phyloP scores from a whole-genome alignment of 92 coral and sea anemone genomes.

The Epizoanthus fatuus region DNA sequence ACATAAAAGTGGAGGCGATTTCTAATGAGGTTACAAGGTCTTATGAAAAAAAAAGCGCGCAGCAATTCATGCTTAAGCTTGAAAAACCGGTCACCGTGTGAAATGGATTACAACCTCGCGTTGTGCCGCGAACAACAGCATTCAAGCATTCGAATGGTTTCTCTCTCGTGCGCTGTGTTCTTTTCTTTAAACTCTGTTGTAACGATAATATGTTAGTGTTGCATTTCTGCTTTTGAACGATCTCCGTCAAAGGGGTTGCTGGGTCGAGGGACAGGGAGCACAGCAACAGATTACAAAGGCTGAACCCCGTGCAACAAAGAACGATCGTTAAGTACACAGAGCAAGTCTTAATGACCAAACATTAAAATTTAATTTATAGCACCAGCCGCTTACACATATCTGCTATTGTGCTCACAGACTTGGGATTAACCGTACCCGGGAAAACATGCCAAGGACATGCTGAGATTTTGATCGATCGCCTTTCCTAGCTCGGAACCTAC shows the following conservation, averaged over 20 bases:
- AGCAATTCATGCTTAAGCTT: background rate
- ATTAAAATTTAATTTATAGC: slow-evolving; percentile 2
- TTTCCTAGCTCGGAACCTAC: slow-evolving; percentile 6
- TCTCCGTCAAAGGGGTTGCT: background rate
- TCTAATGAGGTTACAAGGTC: background rate
- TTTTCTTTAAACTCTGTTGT: too few species aligned
- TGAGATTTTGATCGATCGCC: slow-evolving; percentile 16
- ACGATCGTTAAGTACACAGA: slow-evolving; percentile 26
- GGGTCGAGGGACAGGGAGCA: slow-evolving; percentile 6
- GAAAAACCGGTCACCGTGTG: slow-evolving; percentile 7
- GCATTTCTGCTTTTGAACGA: background rate
- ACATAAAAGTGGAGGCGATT: slow-evolving; percentile 10
- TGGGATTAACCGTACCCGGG: slow-evolving; percentile 11
- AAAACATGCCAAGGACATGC: slow-evolving; percentile 26
- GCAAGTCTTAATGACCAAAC: background rate
- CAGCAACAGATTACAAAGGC: background rate
- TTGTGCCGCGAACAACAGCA: slow-evolving; percentile 4
- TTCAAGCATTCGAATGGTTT: slow-evolving; percentile 27
- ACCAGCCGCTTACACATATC: slow-evolving; percentile 9
- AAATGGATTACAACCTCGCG: slow-evolving; percentile 22
- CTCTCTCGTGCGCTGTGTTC: background rate
- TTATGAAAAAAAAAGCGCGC: background rate
- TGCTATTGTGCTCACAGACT: slow-evolving; percentile 24
- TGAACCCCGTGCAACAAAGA: background rate
- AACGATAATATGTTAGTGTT: too few species aligned